These are phyloP conservation scores for Tenthredo livida DNA, from an alignment of 2,888 invertebrate species.

Conservation along the genomic window DNA sequence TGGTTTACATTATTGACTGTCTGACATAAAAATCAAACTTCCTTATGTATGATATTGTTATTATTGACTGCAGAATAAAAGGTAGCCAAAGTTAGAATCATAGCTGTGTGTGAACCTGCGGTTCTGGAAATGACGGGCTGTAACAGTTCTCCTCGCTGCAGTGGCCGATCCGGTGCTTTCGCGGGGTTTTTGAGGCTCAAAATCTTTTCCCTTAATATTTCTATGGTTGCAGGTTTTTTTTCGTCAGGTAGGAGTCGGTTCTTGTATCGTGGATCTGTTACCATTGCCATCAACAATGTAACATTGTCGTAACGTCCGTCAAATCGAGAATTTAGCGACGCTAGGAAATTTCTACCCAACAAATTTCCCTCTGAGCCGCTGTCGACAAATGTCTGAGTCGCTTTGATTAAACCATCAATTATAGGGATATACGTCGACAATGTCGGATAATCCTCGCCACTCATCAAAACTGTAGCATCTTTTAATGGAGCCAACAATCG, in stretches of 20 bases:
- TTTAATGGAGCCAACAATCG: slow-evolving; percentile 40
- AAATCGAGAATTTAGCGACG: slow-evolving; percentile 15
- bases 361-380: slow-evolving; percentile 5
- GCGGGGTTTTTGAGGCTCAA: neutral
- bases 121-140: neutral
- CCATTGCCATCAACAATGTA: slow-evolving; percentile 6
- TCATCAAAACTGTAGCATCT: slow-evolving; percentile 51
- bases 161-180: neutral
- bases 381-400: slow-evolving; percentile 8
- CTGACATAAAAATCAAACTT: slow-evolving; percentile 15
- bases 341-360: neutral
- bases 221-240: slow-evolving; percentile 2
- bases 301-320: slow-evolving; percentile 9
- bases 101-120: neutral
- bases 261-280: slow-evolving; percentile 8
- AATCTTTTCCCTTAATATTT: slow-evolving; percentile 6
- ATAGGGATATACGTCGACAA: slow-evolving; percentile 52
- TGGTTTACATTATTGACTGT: neutral
- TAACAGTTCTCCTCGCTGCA: neutral
- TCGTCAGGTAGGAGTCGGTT: slow-evolving; percentile 10
- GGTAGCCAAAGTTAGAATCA: neutral
- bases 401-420: slow-evolving; percentile 39
- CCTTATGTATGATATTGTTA: neutral
- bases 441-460: slow-evolving; percentile 45
- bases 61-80: neutral